phyloP scores from a whole-genome alignment of 2,113 vertebrate species.

The Larimichthys crocea region DNA sequence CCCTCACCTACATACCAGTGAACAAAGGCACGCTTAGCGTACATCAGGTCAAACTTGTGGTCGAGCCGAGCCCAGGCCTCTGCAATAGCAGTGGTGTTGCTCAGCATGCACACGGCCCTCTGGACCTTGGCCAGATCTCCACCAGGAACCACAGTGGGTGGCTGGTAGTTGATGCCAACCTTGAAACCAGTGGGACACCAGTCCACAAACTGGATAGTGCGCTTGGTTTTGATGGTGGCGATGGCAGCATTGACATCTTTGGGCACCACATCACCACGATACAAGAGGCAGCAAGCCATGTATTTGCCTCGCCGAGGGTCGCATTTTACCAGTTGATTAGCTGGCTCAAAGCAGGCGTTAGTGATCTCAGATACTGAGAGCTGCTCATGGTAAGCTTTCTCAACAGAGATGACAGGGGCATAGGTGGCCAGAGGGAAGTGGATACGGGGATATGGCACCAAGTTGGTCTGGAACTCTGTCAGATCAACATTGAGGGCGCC shows the following conservation, averaged over 20 bases:
- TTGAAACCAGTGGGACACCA: slow-evolving; percentile 87
- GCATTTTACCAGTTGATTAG: slow-evolving; percentile 87
- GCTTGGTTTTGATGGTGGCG: too few relatives aligned
- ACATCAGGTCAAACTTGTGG: slow-evolving; percentile 89
- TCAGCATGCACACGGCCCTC: slow-evolving; percentile 88
- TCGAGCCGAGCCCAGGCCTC: slow-evolving; percentile 89
- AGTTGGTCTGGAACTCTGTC: too few relatives aligned
- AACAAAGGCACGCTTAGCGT: slow-evolving; percentile 83
- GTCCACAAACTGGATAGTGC: slow-evolving; percentile 84
- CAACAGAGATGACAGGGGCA: too few relatives aligned
- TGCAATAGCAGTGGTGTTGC: slow-evolving; percentile 88
- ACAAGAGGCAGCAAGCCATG: slow-evolving; percentile 86
- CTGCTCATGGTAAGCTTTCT: background rate
- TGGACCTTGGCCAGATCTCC: slow-evolving; percentile 88
- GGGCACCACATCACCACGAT: too few relatives aligned
- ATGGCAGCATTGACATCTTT: too few relatives aligned
- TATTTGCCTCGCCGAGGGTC: slow-evolving; percentile 85
- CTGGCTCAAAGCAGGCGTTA: slow-evolving; percentile 84
- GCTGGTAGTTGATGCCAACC: slow-evolving; percentile 81
- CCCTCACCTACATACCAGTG: slow-evolving; percentile 42
- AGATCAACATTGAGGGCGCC: too few relatives aligned
- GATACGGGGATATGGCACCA: too few relatives aligned
- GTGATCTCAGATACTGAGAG: slow-evolving; percentile 73
- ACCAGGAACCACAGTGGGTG: slow-evolving; percentile 80
- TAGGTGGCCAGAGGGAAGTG: too few relatives aligned